These are phyloP conservation scores for Montifringilla adamsi DNA, from an alignment of 2,113 vertebrate genomes.

Conservation along the genomic window DNA sequence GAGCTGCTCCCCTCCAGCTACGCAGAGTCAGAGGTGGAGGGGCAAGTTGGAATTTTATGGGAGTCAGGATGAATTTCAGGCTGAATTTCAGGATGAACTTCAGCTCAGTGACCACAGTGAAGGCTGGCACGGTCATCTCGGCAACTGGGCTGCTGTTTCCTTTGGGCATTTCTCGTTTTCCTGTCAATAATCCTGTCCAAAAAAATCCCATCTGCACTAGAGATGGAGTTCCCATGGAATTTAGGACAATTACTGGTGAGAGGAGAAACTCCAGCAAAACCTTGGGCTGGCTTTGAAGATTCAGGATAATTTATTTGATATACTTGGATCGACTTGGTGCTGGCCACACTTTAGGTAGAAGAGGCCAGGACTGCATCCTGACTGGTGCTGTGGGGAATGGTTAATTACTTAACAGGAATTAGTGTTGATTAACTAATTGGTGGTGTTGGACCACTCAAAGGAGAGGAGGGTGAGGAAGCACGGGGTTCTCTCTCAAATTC, in stretches of 20 bases:
- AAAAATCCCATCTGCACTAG: neutral
- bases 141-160: fast-evolving
- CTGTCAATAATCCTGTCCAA: neutral
- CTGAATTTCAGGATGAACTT: too few species aligned
- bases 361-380: neutral
- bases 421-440: neutral
- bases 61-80: neutral
- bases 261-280: neutral
- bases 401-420: neutral
- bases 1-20: neutral
- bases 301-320: neutral
- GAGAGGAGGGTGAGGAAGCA: neutral
- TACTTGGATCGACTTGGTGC: neutral
- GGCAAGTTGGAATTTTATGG: neutral
- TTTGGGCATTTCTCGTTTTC: neutral
- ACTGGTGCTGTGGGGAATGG: neutral
- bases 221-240: neutral
- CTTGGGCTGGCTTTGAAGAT: neutral
- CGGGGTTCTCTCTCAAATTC: neutral
- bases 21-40: neutral
- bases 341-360: fast-evolving
- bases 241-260: neutral
- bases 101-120: neutral
- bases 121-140: fast-evolving
- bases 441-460: neutral